Conservation (phyloP, 2,797 vertebrate species). For the Esox masquinongy region DNA sequence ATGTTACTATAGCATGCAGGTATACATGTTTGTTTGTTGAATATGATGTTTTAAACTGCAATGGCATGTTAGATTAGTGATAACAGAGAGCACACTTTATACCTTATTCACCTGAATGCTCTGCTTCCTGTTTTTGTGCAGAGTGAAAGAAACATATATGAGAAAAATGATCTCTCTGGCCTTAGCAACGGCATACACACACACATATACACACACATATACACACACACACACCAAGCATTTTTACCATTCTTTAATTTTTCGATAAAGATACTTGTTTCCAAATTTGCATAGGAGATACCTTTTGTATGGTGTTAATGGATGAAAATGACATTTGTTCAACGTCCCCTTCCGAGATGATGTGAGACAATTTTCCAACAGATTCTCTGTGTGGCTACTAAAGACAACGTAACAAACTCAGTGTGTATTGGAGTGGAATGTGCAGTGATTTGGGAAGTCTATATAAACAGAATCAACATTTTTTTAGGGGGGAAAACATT, state of each 20-base stretch:
- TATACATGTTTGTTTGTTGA: slow-evolving; percentile 3
- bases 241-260: no score
- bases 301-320: no score
- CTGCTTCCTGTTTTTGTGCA: background rate
- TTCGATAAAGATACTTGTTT: no score
- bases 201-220: background rate
- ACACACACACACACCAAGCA: background rate
- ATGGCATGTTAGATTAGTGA: background rate
- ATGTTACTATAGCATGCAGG: background rate
- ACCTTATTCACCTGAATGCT: background rate
- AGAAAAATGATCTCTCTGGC: background rate
- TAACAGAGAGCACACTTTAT: background rate
- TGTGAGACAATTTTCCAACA: no score
- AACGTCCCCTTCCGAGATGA: no score
- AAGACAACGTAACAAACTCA: no score
- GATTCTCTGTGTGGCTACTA: no score
- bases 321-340: no score
- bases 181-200: slow-evolving; percentile 15
- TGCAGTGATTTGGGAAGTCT: no score
- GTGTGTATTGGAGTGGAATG: background rate
- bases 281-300: no score
- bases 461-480: no score
- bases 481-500: no score
- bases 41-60: background rate
- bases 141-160: background rate